Conservation (phyloP, 2,113 vertebrate genomes). For the Pluvialis apricaria region DNA sequence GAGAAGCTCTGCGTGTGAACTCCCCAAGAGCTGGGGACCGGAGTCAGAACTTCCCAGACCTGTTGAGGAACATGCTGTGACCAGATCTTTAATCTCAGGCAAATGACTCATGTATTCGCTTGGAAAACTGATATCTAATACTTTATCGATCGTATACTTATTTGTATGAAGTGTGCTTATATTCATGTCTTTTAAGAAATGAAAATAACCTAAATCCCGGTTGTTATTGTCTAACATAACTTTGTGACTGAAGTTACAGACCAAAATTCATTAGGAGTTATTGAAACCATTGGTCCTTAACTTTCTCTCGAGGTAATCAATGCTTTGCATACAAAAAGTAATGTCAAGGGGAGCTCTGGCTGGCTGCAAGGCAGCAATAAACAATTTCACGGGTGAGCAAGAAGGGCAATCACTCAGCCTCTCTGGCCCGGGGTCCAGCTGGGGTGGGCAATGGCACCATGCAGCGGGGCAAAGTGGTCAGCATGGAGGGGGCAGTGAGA, state of each 20-base stretch:
- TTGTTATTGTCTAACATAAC: background rate
- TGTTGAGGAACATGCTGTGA: background rate
- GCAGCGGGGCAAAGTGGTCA: rapidly evolving
- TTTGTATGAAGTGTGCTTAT: background rate
- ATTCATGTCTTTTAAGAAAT: background rate
- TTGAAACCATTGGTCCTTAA: background rate
- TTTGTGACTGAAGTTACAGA: background rate
- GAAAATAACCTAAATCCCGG: background rate
- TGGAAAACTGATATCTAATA: background rate
- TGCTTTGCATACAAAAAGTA: background rate
- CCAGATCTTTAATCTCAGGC: background rate
- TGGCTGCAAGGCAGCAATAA: background rate
- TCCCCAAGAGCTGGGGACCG: background rate
- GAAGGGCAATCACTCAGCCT: background rate
- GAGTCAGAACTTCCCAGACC: background rate
- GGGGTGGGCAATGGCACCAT: rapidly evolving
- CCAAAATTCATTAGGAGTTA: background rate
- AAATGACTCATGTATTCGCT: background rate
- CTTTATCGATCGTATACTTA: too few species aligned
- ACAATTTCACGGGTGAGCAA: background rate
- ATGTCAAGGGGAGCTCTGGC: background rate
- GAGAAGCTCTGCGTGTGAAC: background rate
- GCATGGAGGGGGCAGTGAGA: rapidly evolving
- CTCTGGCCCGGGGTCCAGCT: background rate
- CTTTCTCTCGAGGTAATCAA: background rate